Base-by-base conservation (phyloP, 2,888 invertebrate genomes). In the Cephus spinipes region DNA sequence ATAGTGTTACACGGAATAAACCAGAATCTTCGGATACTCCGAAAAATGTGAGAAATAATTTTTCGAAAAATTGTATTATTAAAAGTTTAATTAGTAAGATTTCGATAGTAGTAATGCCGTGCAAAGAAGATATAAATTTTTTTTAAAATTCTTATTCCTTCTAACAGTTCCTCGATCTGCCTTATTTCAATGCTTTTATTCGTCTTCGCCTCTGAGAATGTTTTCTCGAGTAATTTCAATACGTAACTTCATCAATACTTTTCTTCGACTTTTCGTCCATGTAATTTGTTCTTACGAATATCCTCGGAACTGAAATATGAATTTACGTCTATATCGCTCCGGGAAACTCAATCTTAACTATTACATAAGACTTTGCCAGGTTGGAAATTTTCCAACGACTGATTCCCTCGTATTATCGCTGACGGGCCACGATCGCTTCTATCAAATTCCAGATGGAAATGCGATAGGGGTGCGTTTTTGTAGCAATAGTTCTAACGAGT, bases 161-260 rank as follows among this genome's bases (percentile, higher is more conserved):
- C 9, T 23, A 55, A 55, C 55, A 23, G 23, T 31, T 71, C 31
- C 71, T 12, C 23, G 71, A 31, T 30, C 71, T 55, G 12, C 15
- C 23, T 33, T 15, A 12, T 71, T 71, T 15, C 9, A 23, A 23
- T 71, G 31, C 12, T 9, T 23, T 71, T 71, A 12, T 31, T 71
- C 32, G 71, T 71, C 31, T 30, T 33, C 6, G 31, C 71, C 1
- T 31, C 32, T 11, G 33, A 31, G 30, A 73, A 78, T 80, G 76
- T 55, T 81, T 79, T 77, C 35, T 55, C 31, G 40, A 32, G 79
- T 36, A 34, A 75, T 78, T 77, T 82, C 83, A 83, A 80, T 82
- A 82, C 82, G 79, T 81, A 79, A 76, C 80, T 81, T 76, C 77
- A 69, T 82, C 79, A 80, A 83, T 81, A 81, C 82, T 82, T 82